A percentile compares a stretch with the other conserved stretches of the same genome.
These are phyloP conservation scores for Vanacampus margaritifer DNA, from an alignment of 2,113 vertebrate species.

Conservation along the genomic window DNA sequence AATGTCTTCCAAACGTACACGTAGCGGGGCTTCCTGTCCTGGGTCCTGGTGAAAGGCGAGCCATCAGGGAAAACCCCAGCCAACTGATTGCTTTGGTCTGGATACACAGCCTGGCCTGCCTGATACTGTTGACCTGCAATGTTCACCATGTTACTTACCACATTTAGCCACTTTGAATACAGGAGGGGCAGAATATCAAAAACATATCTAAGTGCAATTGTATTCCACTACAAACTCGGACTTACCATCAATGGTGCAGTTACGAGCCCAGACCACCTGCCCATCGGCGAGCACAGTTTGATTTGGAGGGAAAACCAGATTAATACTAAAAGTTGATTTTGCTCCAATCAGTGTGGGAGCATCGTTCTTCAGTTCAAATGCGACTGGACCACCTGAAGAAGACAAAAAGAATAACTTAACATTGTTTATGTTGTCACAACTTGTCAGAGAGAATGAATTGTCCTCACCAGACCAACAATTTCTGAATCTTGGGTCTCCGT, in stretches of 20 bases:
- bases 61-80: conserved; percentile 82
- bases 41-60: conserved; percentile 63
- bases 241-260: conserved; percentile 81
- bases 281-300: conserved; percentile 81
- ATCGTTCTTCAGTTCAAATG: conserved; percentile 82
- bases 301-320: conserved; percentile 80
- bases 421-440: neutral
- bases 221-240: neutral
- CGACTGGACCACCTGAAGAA: conserved; percentile 79
- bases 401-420: neutral
- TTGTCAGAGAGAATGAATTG: neutral
- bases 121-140: conserved; percentile 74
- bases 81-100: conserved; percentile 55
- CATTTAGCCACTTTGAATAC: neutral
- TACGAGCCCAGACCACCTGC: conserved; percentile 79
- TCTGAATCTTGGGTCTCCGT: conserved; percentile 63
- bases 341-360: conserved; percentile 84
- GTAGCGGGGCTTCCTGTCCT: conserved; percentile 70
- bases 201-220: neutral
- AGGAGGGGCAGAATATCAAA: neutral
- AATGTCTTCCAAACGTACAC: conserved; percentile 91
- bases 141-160: neutral
- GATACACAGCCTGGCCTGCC: conserved; percentile 81
- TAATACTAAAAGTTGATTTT: conserved; percentile 79
- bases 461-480: conserved; percentile 84